phyloP scores from a whole-genome alignment of 2,113 vertebrate species.

The Anarrhichthys ocellatus region DNA sequence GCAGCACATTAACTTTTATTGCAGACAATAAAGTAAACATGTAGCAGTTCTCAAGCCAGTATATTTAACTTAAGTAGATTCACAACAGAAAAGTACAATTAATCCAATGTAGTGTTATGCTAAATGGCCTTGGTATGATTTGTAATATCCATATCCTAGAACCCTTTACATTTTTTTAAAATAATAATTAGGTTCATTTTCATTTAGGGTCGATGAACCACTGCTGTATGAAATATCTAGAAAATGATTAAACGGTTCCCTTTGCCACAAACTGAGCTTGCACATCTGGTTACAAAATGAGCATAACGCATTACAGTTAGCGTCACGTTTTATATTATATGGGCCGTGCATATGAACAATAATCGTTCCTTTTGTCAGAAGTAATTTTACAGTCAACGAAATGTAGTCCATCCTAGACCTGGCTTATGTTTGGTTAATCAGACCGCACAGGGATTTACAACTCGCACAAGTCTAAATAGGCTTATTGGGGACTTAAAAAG shows the following conservation, averaged over 20 bases:
- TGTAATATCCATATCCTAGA: not conserved
- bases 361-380: not conserved
- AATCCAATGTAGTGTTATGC: not conserved
- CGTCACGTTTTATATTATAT: not conserved
- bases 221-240: no score
- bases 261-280: not conserved
- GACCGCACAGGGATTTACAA: not conserved
- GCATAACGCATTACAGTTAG: not conserved
- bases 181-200: not conserved
- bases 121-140: not conserved
- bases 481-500: not conserved
- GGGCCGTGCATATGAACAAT: not conserved
- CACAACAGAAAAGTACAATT: not conserved
- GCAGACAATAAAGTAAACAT: not conserved
- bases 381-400: no score
- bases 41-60: not conserved
- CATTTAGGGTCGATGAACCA: no score
- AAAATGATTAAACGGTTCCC: not conserved
- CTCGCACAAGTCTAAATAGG: not conserved
- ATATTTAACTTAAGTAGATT: not conserved
- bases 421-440: not conserved
- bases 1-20: not conserved
- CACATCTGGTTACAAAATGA: not conserved
- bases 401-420: not conserved
- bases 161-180: not conserved